Percentiles rank a stretch among this genome's conserved stretches.
Conservation (phyloP, 2,888 invertebrate species). For the Chrysolina oricalcia region DNA sequence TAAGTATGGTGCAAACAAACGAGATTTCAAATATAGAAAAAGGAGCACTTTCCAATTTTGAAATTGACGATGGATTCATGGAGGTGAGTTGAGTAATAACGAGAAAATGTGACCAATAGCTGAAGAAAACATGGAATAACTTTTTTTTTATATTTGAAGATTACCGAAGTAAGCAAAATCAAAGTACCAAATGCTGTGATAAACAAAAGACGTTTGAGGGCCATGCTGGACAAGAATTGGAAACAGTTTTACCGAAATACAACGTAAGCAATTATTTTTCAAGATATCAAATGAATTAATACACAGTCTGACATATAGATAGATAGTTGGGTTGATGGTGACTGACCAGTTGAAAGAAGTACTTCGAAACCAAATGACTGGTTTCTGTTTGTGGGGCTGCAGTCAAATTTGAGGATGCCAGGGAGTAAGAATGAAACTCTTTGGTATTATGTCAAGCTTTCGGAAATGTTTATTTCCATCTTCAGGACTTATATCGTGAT, state of each 20-base stretch:
- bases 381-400: too few species aligned
- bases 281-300: neutral
- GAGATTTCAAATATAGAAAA: neutral
- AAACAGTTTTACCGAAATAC: conserved; percentile 44
- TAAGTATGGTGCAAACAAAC: conserved; percentile 37
- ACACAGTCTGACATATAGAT: too few species aligned
- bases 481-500: too few species aligned
- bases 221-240: conserved; percentile 47
- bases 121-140: too few species aligned
- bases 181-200: neutral
- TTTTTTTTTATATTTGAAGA: neutral
- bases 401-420: too few species aligned
- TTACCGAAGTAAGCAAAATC: neutral
- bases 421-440: too few species aligned
- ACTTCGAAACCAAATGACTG: too few species aligned
- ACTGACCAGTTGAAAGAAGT: too few species aligned
- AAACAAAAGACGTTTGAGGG: conserved; percentile 27
- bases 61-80: neutral
- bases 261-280: conserved; percentile 36
- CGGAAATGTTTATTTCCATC: too few species aligned
- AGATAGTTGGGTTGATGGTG: too few species aligned
- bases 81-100: neutral
- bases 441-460: too few species aligned
- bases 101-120: neutral
- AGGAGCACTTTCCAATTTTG: conserved; percentile 16